A percentile compares a stretch with the other conserved stretches of the same genome.
Conservation (phyloP, 2,113 vertebrate genomes). For the Calyptommatus sinebrachiatus region DNA sequence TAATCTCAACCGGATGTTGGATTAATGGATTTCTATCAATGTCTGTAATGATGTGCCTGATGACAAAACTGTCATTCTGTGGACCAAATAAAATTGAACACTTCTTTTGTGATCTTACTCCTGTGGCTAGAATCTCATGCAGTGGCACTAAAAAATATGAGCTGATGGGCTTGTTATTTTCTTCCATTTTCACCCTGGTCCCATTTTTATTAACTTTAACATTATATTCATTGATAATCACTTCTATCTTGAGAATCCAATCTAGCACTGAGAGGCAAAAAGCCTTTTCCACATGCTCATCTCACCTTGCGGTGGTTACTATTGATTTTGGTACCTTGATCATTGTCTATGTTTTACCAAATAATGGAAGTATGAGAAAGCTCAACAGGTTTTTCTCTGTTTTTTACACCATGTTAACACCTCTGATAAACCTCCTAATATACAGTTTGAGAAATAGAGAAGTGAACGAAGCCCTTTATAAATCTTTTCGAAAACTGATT, state of each 20-base stretch:
- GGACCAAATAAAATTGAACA: conserved; percentile 58
- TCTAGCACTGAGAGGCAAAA: conserved; percentile 1
- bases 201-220: neutral
- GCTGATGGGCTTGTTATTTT: neutral
- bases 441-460: conserved; percentile 4
- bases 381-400: neutral
- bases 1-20: conserved; percentile 40
- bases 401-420: conserved; percentile 4
- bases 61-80: conserved; percentile 54
- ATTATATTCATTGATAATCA: neutral
- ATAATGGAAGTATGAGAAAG: neutral
- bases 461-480: neutral
- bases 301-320: neutral
- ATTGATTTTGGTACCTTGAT: neutral
- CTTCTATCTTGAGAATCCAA: neutral
- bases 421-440: neutral
- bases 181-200: neutral
- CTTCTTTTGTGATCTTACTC: conserved; percentile 63
- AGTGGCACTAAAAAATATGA: neutral
- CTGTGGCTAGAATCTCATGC: conserved; percentile 7
- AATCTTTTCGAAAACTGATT: neutral
- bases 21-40: conserved; percentile 48
- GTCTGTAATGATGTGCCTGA: conserved; percentile 58
- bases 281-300: conserved; percentile 9
- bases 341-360: conserved; percentile 3